Conservation (phyloP, 2,888 invertebrate genomes). For the Eupsilia transversa region DNA sequence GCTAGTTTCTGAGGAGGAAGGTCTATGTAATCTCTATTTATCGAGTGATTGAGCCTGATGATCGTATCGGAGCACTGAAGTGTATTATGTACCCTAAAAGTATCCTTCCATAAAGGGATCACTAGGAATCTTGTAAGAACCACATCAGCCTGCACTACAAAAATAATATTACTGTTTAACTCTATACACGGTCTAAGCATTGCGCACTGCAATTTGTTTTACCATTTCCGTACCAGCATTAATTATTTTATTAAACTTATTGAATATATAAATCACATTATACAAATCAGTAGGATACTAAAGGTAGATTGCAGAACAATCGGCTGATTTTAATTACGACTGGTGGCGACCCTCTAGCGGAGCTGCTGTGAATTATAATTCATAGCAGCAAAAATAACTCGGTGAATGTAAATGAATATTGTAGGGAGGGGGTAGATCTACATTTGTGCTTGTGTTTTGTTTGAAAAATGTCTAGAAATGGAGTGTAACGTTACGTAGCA, state of each 20-base stretch:
- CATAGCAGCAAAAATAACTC: constrained; percentile 68
- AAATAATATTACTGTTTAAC: too few relatives aligned
- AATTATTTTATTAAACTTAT: constrained; percentile 25
- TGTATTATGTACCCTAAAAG: constrained; percentile 7
- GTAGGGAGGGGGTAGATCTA: constrained; percentile 39
- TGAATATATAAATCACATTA: constrained; percentile 50
- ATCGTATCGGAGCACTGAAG: constrained; percentile 11
- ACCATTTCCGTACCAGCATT: constrained; percentile 8
- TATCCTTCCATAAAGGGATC: background rate
- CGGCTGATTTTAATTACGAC: constrained; percentile 71
- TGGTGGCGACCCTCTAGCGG: constrained; percentile 54
- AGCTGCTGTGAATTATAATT: constrained; percentile 70
- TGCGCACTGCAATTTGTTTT: constrained; percentile 12
- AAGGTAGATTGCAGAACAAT: constrained; percentile 65
- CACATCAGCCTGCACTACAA: too few relatives aligned
- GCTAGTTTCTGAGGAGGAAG: constrained; percentile 23
- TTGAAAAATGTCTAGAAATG: constrained; percentile 51
- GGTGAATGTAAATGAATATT: constrained; percentile 62
- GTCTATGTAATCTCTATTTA: constrained; percentile 40
- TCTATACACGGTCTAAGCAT: too few relatives aligned
- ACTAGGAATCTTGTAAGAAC: background rate
- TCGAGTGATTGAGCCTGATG: constrained; percentile 47
- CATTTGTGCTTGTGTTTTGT: constrained; percentile 45
- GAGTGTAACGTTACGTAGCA: constrained; percentile 34
- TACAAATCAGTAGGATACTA: constrained; percentile 40